Conservation (phyloP, 2,797 vertebrate genomes). For the Silurus aristotelis region DNA sequence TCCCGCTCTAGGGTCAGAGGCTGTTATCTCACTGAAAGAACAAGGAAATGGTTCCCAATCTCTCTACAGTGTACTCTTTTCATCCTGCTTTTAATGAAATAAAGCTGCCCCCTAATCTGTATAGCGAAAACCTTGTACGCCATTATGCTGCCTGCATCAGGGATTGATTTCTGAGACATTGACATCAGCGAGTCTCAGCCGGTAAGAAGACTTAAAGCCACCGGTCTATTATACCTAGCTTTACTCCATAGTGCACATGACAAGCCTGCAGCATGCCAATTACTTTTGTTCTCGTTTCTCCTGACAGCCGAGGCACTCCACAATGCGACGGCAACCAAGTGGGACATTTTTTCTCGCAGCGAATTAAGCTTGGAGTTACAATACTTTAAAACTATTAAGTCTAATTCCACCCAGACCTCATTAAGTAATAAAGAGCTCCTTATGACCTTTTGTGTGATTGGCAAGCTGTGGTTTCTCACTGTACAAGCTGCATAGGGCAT, state of each 20-base stretch:
- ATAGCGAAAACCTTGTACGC: slow-evolving; percentile 24
- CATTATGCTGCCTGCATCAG: slow-evolving; percentile 25
- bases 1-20: slow-evolving; percentile 1
- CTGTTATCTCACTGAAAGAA: neutral
- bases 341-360: slow-evolving; percentile 26
- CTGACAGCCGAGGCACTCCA: neutral
- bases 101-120: slow-evolving; percentile 3
- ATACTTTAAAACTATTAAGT: slow-evolving; percentile 21
- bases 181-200: slow-evolving; percentile 8
- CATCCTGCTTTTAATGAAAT: slow-evolving; percentile 22
- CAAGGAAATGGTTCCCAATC: neutral
- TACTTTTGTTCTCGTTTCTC: neutral
- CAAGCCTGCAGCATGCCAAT: slow-evolving; percentile 23
- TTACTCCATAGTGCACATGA: slow-evolving; percentile 16
- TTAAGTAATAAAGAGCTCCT: slow-evolving; percentile 6
- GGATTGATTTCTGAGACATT: slow-evolving; percentile 19
- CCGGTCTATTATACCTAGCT: slow-evolving; percentile 26
- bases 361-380: slow-evolving; percentile 11
- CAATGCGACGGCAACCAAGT: neutral
- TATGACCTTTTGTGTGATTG: slow-evolving; percentile 22
- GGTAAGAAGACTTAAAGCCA: slow-evolving; percentile 21
- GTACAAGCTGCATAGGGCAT: neutral
- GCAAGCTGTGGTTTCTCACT: neutral
- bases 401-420: slow-evolving; percentile 22
- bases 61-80: slow-evolving; percentile 6